Percentiles rank a stretch among this genome's conserved stretches.
Evolutionary conservation across 2,797 vertebrate species (phyloP).

Genomic region (Trematocara caparti): DNA sequence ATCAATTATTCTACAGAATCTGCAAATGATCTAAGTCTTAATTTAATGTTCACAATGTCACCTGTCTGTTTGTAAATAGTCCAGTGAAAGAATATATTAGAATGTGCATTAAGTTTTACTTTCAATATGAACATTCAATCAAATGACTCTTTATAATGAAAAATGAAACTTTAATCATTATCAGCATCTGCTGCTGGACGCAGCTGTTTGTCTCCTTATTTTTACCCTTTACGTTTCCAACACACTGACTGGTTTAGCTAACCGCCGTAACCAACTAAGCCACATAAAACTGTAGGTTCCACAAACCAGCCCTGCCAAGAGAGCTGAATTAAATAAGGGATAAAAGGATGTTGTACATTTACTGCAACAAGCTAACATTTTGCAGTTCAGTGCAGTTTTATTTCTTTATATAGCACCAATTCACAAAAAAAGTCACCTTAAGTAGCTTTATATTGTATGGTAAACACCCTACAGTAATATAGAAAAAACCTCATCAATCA

Average conservation of each 20-base stretch:
- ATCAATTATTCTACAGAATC: not conserved
- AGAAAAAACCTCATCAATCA: not conserved
- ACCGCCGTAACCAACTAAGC: fast-evolving
- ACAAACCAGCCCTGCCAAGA: not conserved
- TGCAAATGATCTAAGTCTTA: not conserved
- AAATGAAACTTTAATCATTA: not conserved
- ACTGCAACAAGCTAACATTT: not conserved
- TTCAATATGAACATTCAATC: not conserved
- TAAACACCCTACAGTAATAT: not conserved
- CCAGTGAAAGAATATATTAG: not conserved
- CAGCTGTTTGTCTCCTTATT: not conserved
- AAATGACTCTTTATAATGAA: not conserved
- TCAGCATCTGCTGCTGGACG: not conserved
- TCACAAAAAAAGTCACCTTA: not conserved
- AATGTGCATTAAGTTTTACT: not conserved
- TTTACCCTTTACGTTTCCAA: not conserved
- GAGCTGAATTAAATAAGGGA: not conserved
- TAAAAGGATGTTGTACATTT: not conserved
- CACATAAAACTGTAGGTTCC: not conserved
- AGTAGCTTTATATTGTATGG: not conserved
- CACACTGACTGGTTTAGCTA: not conserved
- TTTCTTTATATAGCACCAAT: not conserved
- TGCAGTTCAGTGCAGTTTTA: not conserved
- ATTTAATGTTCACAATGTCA: not conserved
- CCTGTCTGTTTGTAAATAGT: not conserved